phyloP scores from a whole-genome alignment of 2,113 vertebrate species.

The Nansenia antarctica region DNA sequence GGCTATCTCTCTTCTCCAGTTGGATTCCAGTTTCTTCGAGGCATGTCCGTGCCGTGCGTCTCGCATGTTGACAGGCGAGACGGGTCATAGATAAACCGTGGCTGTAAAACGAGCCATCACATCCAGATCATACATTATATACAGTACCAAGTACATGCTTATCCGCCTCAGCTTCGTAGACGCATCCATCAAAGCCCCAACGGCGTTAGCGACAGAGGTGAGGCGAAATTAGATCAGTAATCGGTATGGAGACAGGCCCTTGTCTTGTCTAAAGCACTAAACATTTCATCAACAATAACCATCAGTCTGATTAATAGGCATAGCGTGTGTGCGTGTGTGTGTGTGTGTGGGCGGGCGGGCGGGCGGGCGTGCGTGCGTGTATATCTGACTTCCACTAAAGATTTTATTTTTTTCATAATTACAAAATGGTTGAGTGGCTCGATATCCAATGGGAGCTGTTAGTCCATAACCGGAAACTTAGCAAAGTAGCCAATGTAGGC shows the following conservation, averaged over 20 bases:
- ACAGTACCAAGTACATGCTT: not conserved
- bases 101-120: slow-evolving; percentile 21
- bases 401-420: too few relatives aligned
- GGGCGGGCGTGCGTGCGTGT: too few relatives aligned
- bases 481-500: too few relatives aligned
- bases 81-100: slow-evolving; percentile 28
- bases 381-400: too few relatives aligned
- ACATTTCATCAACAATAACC: slow-evolving; percentile 72
- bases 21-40: slow-evolving; percentile 16
- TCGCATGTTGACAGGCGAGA: slow-evolving; percentile 32
- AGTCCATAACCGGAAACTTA: too few relatives aligned
- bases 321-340: slow-evolving; percentile 3
- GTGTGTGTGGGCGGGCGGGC: too few relatives aligned
- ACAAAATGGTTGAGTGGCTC: too few relatives aligned
- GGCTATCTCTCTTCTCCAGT: not conserved
- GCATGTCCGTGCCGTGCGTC: too few relatives aligned
- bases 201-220: slow-evolving; percentile 30
- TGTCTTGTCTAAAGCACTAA: slow-evolving; percentile 52
- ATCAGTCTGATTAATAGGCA: slow-evolving; percentile 51
- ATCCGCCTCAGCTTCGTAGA: slow-evolving; percentile 15
- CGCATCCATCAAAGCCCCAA: slow-evolving; percentile 20
- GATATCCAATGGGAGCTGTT: too few relatives aligned
- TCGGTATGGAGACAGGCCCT: too few relatives aligned
- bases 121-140: not conserved
- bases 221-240: too few relatives aligned